Base-by-base conservation (phyloP, 2,797 vertebrate species). In the Paramormyrops hopkinsi region DNA sequence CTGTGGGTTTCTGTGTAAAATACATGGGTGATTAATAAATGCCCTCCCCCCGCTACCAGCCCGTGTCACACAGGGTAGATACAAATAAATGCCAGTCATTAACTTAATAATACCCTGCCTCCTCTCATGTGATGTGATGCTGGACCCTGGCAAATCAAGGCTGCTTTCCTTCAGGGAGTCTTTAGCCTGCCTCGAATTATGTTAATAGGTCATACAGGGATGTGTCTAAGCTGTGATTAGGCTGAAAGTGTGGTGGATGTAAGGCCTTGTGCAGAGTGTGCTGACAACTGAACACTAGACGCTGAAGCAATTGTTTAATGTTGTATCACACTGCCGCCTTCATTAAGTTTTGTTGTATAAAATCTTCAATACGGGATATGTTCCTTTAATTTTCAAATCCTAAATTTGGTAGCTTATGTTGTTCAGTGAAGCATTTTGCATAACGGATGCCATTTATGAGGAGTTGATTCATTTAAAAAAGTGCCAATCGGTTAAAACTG, bases 1-100 rank as follows among this genome's bases (percentile, higher is more conserved):
- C 62, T 56, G 53, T 76, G 41, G 84, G 44, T 56, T 87, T 87
- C 50, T 19, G 22, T 48, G 69, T 89, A 12, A 89, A 87, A 73
- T 76, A 50, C 8, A 25, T 76, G 0, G 14, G 8, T 69, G 62
- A 33, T 53, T 87, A 53, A 54, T 79, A 17, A 46, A 48, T 82
- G 37, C 2, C 5, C 17, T 41, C 59, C 12, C 12, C 11, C 0
- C 14, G 25, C 37, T 50, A 56, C 41, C 51, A 46, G 29, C 12
- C 41, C 12, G 11, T n/a, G 56, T 33, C 44, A 69, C 29, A 48
- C 2, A 69, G 8, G 29, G 25, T 11, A 69, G 25, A 33, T 69
- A 33, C 11, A 69, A 69, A 37, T 33, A 33, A 33, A 69, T 29
- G 29, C 65, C 65, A 69, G 29, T 69, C 29, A 69, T 69, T 69